Conservation (phyloP, 2,113 vertebrate species). For the Benthochromis sp. region DNA sequence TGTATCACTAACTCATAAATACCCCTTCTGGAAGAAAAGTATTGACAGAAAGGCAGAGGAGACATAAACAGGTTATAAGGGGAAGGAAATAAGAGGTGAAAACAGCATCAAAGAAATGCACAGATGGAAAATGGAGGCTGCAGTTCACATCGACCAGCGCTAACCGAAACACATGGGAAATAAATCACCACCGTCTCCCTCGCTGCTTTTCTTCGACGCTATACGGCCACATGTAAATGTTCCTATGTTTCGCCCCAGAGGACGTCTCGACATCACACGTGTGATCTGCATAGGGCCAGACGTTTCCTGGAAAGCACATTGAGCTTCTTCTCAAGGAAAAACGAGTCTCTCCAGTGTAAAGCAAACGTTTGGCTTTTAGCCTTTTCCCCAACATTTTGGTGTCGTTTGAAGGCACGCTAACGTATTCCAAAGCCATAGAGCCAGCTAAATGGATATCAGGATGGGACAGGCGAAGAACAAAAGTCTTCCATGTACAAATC, state of each 20-base stretch:
- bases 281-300: constrained; percentile 44
- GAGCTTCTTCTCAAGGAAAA: constrained; percentile 17
- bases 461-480: not conserved
- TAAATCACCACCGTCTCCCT: constrained; percentile 50
- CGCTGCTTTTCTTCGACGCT: constrained; percentile 13
- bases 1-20: not conserved
- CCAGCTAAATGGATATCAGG: constrained; percentile 25
- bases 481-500: constrained; percentile 13
- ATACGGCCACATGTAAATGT: constrained; percentile 52
- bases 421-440: constrained; percentile 11
- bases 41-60: not conserved
- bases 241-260: constrained; percentile 59
- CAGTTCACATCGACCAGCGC: constrained; percentile 42
- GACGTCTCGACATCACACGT: constrained; percentile 23
- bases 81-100: not conserved
- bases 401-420: not conserved
- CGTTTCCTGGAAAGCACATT: constrained; percentile 55
- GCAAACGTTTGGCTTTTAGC: not conserved
- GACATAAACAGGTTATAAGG: not conserved
- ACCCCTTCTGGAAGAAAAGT: not conserved
- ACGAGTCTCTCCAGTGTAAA: constrained; percentile 20
- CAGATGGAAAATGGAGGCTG: constrained; percentile 51
- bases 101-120: not conserved
- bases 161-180: constrained; percentile 60
- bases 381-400: constrained; percentile 1